These are phyloP conservation scores for Chionis minor DNA, from an alignment of 2,113 vertebrate genomes.

Conservation along the genomic window DNA sequence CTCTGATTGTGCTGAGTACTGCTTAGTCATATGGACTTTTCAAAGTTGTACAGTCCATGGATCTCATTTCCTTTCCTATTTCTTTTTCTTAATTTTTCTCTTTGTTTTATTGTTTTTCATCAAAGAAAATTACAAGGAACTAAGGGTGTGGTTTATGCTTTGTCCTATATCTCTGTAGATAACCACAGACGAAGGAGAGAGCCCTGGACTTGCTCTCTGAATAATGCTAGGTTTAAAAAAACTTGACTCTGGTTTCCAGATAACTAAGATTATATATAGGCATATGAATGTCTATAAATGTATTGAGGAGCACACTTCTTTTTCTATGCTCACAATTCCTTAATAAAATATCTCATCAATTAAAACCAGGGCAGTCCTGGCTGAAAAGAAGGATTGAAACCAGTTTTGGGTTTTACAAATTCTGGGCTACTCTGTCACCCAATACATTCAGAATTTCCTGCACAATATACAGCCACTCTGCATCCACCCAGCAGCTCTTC, in stretches of 20 bases:
- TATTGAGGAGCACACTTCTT: not conserved
- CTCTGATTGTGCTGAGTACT: not conserved
- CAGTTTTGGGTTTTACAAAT: not conserved
- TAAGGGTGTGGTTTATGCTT: not conserved
- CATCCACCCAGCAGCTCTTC: not conserved
- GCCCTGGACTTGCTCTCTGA: not conserved
- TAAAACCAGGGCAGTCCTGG: not conserved
- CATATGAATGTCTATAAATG: not conserved
- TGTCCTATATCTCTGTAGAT: not conserved
- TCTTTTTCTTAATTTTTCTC: not conserved
- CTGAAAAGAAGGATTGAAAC: not conserved
- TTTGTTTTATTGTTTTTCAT: not conserved
- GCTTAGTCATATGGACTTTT: not conserved
- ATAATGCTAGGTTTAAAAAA: not conserved
- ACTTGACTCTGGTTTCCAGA: not conserved
- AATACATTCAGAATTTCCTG: not conserved
- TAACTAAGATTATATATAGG: not conserved
- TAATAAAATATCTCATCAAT: not conserved
- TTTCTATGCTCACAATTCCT: not conserved
- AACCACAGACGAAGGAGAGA: not conserved
- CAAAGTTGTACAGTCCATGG: not conserved
- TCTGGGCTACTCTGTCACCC: not conserved
- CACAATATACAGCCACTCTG: not conserved
- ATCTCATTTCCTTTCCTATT: not conserved
- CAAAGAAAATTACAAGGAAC: not conserved